Percentiles rank a stretch among this genome's conserved stretches.
Conservation (phyloP, 92 coral and sea anemone genomes). For the Porites evermanni region DNA sequence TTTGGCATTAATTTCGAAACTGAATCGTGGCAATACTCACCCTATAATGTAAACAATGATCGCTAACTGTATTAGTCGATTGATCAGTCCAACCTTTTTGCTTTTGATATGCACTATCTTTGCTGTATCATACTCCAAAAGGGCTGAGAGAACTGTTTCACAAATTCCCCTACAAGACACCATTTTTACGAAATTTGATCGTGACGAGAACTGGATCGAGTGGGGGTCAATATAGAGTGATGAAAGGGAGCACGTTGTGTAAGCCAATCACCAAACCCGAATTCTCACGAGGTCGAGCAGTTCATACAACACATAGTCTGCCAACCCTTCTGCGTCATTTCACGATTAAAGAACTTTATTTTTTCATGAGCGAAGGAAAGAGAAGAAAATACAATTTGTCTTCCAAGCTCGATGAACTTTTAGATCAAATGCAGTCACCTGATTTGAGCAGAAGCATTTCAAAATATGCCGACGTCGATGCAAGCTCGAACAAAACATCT, state of each 20-base stretch:
- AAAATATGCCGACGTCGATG: neutral
- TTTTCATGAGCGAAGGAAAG: neutral
- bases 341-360: neutral
- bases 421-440: neutral
- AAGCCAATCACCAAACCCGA: neutral
- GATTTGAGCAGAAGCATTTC: neutral
- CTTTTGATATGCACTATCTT: constrained; percentile 89
- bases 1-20: neutral
- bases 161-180: constrained; percentile 52
- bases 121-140: constrained; percentile 86
- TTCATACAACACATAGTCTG: too few relatives aligned
- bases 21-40: constrained; percentile 43
- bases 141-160: constrained; percentile 35
- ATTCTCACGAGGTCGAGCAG: too few relatives aligned
- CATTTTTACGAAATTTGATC: constrained; percentile 28
- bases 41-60: constrained; percentile 85
- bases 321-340: neutral
- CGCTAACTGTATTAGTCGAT: constrained; percentile 74
- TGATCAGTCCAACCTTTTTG: constrained; percentile 86
- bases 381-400: neutral
- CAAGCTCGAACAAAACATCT: neutral
- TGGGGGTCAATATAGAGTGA: too few relatives aligned
- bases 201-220: neutral
- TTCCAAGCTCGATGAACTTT: neutral
- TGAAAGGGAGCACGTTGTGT: neutral